Base-by-base conservation (phyloP, 2,888 invertebrate genomes). In the Lysandra coridon region DNA sequence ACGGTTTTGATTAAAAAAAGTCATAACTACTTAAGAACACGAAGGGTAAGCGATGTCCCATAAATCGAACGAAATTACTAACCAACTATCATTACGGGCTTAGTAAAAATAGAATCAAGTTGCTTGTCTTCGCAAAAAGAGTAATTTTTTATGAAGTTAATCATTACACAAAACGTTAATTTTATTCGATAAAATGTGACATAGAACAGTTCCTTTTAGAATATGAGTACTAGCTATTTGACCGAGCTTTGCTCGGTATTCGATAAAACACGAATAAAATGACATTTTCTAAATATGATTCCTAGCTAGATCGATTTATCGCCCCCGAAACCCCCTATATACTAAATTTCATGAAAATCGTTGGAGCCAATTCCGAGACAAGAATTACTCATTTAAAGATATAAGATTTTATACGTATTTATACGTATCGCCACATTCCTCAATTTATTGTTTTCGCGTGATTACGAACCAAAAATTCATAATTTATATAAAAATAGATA, bases 21-120 rank as follows among this genome's bases (percentile, higher is more conserved):
- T 74, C 74, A 44, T 44, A 44, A 74, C 44, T 74, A 74, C 74
- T 44, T 40, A 23, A 44, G 44, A 74, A 74, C 74, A 74, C 74
- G 74, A 74, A 74, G 74, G 44, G 44, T 44, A 74, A 37, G 81
- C 79, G 82, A 83, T 83, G 83, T 82, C 81, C 80, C 82, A 83
- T 81, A 85, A 86, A 86, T 86, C 84, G 84, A 81, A 84, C 82
- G 81, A 81, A 69, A 76, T 80, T 78, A 78, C 79, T 77, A 82
- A 81, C 82, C 81, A 75, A 81, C 80, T 79, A 80, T 82, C 82
- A 83, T 83, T 82, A 82, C 81, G 81, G 79, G 78, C 79, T 83
- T 83, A 84, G 82, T 83, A 85, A 84, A 84, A 86, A 87, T 79
- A 84, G 87, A 86, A 88, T 88, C 85, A 87, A 87, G 85, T 86